These are phyloP conservation scores for Periparus ater DNA, from an alignment of 2,797 vertebrate species.

Conservation along the genomic window DNA sequence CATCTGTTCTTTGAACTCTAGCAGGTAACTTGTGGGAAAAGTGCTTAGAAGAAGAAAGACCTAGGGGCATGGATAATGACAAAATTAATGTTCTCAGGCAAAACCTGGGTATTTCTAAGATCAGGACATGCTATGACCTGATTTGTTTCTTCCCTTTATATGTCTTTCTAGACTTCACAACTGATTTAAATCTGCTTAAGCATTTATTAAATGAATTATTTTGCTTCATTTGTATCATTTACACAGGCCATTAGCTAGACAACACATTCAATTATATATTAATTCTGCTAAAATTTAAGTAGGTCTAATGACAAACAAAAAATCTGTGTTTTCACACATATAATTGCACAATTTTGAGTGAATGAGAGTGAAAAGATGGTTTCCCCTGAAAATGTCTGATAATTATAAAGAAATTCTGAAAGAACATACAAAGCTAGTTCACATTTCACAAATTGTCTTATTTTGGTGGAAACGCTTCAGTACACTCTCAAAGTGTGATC, in stretches of 20 bases:
- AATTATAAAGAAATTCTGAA: not conserved
- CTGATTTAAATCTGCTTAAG: not conserved
- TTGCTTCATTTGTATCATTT: not conserved
- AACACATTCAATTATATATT: not conserved
- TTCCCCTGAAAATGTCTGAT: not conserved
- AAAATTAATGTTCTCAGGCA: not conserved
- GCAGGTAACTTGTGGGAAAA: not conserved
- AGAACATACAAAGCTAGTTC: not conserved
- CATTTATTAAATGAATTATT: not conserved
- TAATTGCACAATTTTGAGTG: not conserved
- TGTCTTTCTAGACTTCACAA: not conserved
- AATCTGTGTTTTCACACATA: not conserved
- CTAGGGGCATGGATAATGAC: not conserved
- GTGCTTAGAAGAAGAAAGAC: not conserved
- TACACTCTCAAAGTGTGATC: not conserved
- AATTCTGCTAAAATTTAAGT: not conserved
- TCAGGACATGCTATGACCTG: not conserved
- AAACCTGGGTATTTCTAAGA: not conserved
- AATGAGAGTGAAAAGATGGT: not conserved
- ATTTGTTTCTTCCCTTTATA: not conserved
- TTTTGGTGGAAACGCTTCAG: not conserved
- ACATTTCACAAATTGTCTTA: not conserved
- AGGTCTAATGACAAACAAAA: not conserved
- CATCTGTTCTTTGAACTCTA: not conserved
- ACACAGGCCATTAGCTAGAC: not conserved